Evolutionary conservation across 2,797 vertebrate species (phyloP), one percentile per base, ranked within the genome.

Genomic region (Bovichtus variegatus): DNA sequence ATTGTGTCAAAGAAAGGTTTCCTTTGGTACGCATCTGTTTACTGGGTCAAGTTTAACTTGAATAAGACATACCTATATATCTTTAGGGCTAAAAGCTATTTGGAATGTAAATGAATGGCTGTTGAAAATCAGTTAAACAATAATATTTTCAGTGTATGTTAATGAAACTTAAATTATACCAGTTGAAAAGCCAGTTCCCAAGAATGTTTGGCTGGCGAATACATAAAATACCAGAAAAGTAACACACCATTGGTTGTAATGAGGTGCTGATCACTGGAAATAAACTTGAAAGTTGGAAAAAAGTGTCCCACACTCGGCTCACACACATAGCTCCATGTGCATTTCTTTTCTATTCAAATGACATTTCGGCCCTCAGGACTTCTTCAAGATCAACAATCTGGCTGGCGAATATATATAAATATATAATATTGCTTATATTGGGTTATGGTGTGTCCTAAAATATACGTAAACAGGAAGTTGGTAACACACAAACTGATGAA

Each of bases 391-490:
- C 31, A 34, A 34, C 31, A 34, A 1, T 61, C 59, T 75, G 43
- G 8, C 63, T 73, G 64, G 41, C 31, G 53, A 44, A 53, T 38
- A 40, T 23, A 54, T 34, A 34, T 34, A 7, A 34, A 34, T 34
- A n/a, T 46, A 25, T 27, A 47, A 65, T 77, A 55, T 64, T 71
- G 59, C n/a, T 58, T 67, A 76, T 65, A 71, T 4, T 87, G 47
- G 84, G 60, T 66, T 62, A 59, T 74, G 21, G n/a, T 46, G 51
- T 61, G 60, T 29, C 41, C 73, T 62, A 21, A 60, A 74, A 62
- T 57, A 72, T n/a, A n/a, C n/a, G n/a, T 82, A 71, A 76, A 77
- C 71, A 68, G 63, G 47, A 82, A 59, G 66, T 57, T 47, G 57
- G 71, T 55, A 85, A 57, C 19, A 55, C 36, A 53, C 27, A 46